Evolutionary conservation across 2,888 invertebrate genomes (phyloP).

Genomic region (Masnerella sp.): DNA sequence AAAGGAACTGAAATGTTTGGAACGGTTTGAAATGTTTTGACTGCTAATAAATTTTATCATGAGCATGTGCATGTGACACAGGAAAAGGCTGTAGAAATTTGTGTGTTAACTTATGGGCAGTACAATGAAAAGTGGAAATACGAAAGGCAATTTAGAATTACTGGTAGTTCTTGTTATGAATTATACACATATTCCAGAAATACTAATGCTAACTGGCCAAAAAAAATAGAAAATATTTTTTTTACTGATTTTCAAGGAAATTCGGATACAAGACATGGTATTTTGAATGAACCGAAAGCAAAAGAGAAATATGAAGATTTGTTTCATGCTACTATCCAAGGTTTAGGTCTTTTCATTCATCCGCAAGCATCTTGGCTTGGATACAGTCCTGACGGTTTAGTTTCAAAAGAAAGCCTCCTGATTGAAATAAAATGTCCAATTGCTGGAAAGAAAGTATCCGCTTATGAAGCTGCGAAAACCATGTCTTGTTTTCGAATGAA

Average conservation of each 20-base stretch:
- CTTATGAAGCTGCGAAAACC: neutral
- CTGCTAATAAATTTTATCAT: too few relatives aligned
- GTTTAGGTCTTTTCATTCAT: conserved; percentile 5
- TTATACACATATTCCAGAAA: too few relatives aligned
- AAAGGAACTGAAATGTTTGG: too few relatives aligned
- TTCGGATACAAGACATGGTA: conserved; percentile 10
- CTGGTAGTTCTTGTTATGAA: too few relatives aligned
- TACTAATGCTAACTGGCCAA: too few relatives aligned
- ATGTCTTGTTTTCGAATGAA: conserved; percentile 17
- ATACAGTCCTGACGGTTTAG: conserved; percentile 24
- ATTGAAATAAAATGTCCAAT: conserved; percentile 24
- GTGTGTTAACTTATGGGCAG: too few relatives aligned
- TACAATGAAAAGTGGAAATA: too few relatives aligned
- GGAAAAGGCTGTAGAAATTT: too few relatives aligned
- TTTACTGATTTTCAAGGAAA: neutral
- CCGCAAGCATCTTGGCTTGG: conserved; percentile 10
- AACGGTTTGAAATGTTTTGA: too few relatives aligned
- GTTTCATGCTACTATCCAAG: neutral
- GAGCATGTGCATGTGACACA: too few relatives aligned
- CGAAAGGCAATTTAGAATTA: too few relatives aligned
- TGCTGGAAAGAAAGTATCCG: conserved; percentile 6
- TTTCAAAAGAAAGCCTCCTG: neutral
- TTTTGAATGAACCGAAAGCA: conserved; percentile 5
- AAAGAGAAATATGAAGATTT: conserved; percentile 14
- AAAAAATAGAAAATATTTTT: too few relatives aligned